Evolutionary conservation across 2,888 invertebrate species (phyloP).

Genomic region (Heliconius aoede): DNA sequence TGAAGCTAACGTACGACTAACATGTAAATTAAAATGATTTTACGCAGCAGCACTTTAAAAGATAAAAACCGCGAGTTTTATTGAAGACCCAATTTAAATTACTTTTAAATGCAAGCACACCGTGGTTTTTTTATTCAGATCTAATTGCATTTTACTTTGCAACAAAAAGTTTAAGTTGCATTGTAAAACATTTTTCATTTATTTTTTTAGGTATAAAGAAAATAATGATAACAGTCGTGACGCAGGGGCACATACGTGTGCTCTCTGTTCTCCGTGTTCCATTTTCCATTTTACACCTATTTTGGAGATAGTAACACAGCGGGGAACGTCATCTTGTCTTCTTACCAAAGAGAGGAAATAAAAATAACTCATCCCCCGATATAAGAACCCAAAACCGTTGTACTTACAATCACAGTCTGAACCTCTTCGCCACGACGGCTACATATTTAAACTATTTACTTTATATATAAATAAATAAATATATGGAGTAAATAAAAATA

Average conservation of each 20-base stretch:
- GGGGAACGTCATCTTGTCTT: no score
- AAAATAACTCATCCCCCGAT: no score
- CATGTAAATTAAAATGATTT: neutral
- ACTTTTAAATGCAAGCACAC: constrained; percentile 6
- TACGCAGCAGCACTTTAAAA: neutral
- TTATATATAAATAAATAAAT: neutral
- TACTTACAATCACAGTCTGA: neutral
- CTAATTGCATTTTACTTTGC: neutral
- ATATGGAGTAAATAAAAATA: neutral
- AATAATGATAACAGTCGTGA: no score
- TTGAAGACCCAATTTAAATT: neutral
- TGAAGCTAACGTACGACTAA: neutral
- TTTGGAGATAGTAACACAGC: no score
- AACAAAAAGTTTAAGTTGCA: neutral
- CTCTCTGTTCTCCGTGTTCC: no score
- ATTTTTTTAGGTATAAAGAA: no score
- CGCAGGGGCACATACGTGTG: no score
- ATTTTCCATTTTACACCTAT: no score
- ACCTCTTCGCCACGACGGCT: neutral
- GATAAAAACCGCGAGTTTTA: neutral
- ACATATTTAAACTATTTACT: neutral
- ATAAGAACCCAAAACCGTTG: neutral
- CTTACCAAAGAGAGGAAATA: no score
- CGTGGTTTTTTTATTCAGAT: neutral
- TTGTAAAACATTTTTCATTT: neutral